These are phyloP conservation scores for Achroia grisella DNA, from an alignment of 1,140 invertebrate species.

Conservation along the genomic window DNA sequence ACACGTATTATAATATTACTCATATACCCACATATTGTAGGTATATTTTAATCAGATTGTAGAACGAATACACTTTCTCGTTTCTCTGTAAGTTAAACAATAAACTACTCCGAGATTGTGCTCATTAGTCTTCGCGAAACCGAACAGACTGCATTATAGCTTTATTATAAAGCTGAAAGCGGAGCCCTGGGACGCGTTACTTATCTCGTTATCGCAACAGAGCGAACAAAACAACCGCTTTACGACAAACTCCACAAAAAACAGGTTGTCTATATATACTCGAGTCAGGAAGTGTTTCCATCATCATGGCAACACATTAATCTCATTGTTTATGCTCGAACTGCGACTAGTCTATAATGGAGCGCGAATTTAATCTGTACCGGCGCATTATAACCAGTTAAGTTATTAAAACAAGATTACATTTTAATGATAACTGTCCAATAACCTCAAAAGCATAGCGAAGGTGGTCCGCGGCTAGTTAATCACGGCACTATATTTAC, in stretches of 20 bases:
- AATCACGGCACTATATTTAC: slow-evolving; percentile 15
- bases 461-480: slow-evolving; percentile 7
- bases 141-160: slow-evolving; percentile 8
- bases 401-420: slow-evolving; percentile 11
- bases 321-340: no score
- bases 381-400: slow-evolving; percentile 1
- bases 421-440: slow-evolving; percentile 12
- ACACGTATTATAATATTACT: slow-evolving; percentile 1
- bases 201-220: slow-evolving; percentile 7
- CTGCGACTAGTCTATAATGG: not conserved
- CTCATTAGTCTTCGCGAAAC: slow-evolving; percentile 1
- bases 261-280: slow-evolving; percentile 1
- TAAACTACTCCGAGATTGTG: not conserved
- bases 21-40: slow-evolving; percentile 11
- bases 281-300: not conserved
- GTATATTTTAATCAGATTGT: slow-evolving; percentile 12
- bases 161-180: slow-evolving; percentile 12
- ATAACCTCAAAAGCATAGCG: slow-evolving; percentile 7
- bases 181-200: not conserved
- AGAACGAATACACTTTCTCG: slow-evolving; percentile 5
- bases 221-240: slow-evolving; percentile 1
- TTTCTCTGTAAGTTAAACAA: slow-evolving; percentile 2
- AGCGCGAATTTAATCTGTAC: slow-evolving; percentile 4
- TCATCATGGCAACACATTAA: no score
- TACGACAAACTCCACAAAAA: not conserved